phyloP scores from a whole-genome alignment of 1,140 invertebrate species.

The Aricia agestis region DNA sequence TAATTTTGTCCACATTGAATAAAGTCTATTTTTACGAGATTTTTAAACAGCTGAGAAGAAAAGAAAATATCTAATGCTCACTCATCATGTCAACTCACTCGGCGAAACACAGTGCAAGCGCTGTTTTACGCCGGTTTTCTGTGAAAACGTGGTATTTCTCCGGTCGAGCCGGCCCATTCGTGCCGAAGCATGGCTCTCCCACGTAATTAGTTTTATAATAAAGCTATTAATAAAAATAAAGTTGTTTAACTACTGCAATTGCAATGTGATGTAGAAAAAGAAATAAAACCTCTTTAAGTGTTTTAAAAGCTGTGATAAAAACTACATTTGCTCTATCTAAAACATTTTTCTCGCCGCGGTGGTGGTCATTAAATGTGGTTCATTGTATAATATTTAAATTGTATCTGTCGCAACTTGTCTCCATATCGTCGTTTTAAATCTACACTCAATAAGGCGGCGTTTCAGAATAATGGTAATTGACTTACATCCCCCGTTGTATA shows the following conservation, averaged over 20 bases:
- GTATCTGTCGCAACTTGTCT: not conserved
- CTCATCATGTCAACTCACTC: no score
- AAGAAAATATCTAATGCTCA: no score
- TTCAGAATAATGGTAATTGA: not conserved
- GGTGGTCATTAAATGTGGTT: not conserved
- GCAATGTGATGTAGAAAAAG: not conserved
- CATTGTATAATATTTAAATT: not conserved
- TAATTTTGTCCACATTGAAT: no score
- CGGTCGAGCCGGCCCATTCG: no score
- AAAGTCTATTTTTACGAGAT: no score
- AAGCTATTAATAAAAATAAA: not conserved
- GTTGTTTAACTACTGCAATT: not conserved
- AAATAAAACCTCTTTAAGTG: not conserved
- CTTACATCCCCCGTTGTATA: constrained; percentile 25
- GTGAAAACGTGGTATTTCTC: no score
- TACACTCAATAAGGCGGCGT: not conserved
- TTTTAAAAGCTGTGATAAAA: not conserved
- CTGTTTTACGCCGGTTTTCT: no score
- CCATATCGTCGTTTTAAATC: not conserved
- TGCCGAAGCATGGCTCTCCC: no score
- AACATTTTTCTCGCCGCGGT: not conserved
- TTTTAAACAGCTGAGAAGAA: no score
- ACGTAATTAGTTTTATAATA: not conserved
- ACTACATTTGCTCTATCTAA: not conserved
- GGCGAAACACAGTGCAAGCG: no score